phyloP scores from a whole-genome alignment of 2,888 invertebrate genomes.

The Pyralis farinalis region DNA sequence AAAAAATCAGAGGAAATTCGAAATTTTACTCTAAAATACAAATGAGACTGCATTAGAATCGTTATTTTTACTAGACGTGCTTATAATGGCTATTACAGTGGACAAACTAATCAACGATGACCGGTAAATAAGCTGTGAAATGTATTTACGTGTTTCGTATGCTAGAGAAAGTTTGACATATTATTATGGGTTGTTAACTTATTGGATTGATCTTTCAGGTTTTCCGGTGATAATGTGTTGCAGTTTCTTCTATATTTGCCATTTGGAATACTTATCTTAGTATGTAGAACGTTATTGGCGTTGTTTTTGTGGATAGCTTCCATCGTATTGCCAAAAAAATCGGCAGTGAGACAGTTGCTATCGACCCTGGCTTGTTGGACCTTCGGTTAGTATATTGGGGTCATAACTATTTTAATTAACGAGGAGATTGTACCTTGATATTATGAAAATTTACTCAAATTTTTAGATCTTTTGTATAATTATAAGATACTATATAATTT shows the following conservation, averaged over 20 bases:
- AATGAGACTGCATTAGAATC: constrained; percentile 3
- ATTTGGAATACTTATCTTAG: constrained; percentile 75
- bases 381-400: constrained; percentile 63
- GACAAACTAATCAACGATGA: constrained; percentile 69
- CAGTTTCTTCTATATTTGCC: constrained; percentile 79
- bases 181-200: constrained; percentile 6
- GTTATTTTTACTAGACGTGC: constrained; percentile 19
- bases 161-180: constrained; percentile 54
- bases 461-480: too few relatives aligned
- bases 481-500: too few relatives aligned
- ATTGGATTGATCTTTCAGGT: constrained; percentile 64
- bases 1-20: constrained; percentile 10
- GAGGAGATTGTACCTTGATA: too few relatives aligned
- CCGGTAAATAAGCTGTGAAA: constrained; percentile 45
- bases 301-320: constrained; percentile 78
- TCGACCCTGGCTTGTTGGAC: constrained; percentile 81
- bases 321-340: constrained; percentile 79
- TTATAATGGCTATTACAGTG: constrained; percentile 62
- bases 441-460: too few relatives aligned
- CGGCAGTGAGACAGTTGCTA: constrained; percentile 73
- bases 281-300: constrained; percentile 70
- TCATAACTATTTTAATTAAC: too few relatives aligned
- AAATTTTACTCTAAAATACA: constrained; percentile 11
- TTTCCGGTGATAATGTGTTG: constrained; percentile 73
- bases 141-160: constrained; percentile 26